Evolutionary conservation across 2,797 vertebrate species (phyloP).

Genomic region (Arctocebus calabarensis): DNA sequence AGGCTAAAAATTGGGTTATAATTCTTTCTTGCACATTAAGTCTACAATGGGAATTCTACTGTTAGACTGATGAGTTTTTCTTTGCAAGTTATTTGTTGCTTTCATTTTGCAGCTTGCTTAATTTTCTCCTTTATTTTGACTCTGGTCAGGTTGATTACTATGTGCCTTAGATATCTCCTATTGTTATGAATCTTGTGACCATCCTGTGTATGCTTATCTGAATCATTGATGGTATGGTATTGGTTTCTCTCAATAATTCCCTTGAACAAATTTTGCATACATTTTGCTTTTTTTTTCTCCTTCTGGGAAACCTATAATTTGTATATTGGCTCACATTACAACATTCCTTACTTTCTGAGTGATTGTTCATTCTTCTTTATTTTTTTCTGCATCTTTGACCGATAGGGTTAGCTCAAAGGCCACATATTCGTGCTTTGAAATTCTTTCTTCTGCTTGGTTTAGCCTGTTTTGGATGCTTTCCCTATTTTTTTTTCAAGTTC

Average conservation of each 20-base stretch:
- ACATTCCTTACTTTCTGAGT: not conserved
- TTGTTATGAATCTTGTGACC: not conserved
- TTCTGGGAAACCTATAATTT: not conserved
- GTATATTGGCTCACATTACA: not conserved
- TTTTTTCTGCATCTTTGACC: not conserved
- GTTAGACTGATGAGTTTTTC: not conserved
- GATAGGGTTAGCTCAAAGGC: not conserved
- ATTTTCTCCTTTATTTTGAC: not conserved
- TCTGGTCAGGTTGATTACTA: not conserved
- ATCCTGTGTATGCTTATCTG: not conserved
- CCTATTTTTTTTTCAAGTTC: not conserved
- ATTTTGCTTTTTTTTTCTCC: not conserved
- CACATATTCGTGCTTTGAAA: not conserved
- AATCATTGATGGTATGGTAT: not conserved
- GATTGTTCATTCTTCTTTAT: not conserved
- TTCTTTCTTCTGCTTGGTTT: not conserved
- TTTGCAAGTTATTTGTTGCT: not conserved
- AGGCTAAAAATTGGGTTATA: not conserved
- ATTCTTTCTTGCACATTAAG: not conserved
- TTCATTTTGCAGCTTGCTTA: not conserved
- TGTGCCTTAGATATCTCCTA: not conserved
- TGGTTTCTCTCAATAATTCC: not conserved
- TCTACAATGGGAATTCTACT: not conserved
- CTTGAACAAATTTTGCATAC: not conserved
- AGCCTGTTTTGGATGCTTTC: not conserved